Conservation (phyloP, 2,113 vertebrate genomes). For the Notothenia coriiceps region DNA sequence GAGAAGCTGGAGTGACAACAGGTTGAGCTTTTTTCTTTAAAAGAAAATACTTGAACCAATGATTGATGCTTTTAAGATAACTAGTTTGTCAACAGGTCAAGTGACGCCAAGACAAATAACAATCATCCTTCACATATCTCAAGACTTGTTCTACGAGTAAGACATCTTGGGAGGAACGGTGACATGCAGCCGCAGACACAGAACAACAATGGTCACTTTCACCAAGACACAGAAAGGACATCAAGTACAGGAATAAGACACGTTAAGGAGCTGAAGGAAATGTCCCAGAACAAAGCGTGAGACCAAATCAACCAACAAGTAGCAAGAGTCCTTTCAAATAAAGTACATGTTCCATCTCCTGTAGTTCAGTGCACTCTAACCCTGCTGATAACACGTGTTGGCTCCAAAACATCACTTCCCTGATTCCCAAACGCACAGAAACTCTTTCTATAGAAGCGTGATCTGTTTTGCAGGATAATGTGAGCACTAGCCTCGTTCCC, state of each 20-base stretch:
- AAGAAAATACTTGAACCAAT: too few relatives aligned
- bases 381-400: neutral
- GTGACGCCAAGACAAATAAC: neutral
- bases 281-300: neutral
- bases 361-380: neutral
- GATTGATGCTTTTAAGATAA: neutral
- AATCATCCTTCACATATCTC: neutral
- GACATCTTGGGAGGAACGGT: neutral
- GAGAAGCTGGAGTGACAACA: too few relatives aligned
- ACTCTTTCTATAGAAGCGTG: neutral
- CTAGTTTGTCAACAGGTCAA: neutral
- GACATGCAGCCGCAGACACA: constrained; percentile 10
- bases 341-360: rapidly evolving
- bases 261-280: neutral
- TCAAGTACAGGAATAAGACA: neutral
- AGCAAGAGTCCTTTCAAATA: neutral
- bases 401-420: neutral
- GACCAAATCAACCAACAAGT: too few relatives aligned
- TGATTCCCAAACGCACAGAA: neutral
- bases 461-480: neutral
- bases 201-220: constrained; percentile 45
- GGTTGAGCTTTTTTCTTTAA: too few relatives aligned
- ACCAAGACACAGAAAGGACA: constrained; percentile 34
- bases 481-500: neutral
- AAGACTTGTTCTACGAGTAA: neutral